phyloP scores from a whole-genome alignment of 2,113 vertebrate genomes.

The Capreolus pygargus region DNA sequence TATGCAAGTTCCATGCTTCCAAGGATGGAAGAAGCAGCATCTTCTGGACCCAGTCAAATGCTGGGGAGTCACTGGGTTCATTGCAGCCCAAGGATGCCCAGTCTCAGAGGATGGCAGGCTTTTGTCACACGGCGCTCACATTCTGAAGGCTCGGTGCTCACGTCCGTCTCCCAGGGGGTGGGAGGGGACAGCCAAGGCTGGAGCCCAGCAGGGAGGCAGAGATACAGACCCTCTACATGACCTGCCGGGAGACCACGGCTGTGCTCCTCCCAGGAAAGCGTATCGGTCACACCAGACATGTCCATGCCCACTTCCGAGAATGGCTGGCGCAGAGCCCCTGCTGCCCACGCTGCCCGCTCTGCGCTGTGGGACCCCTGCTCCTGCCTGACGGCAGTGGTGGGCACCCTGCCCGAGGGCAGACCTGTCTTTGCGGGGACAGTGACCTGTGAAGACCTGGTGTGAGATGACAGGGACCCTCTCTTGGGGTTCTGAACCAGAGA shows the following conservation, averaged over 20 bases:
- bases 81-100: neutral
- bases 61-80: no score
- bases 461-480: neutral
- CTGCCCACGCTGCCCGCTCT: neutral
- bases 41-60: neutral
- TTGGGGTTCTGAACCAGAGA: neutral
- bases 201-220: neutral
- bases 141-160: neutral
- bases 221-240: neutral
- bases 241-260: neutral
- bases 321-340: neutral
- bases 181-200: neutral
- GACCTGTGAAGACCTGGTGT: neutral
- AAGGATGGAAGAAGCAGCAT: neutral
- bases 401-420: neutral
- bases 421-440: neutral
- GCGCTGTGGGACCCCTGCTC: neutral
- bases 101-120: neutral
- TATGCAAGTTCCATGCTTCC: neutral
- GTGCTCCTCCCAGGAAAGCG: accelerated
- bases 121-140: neutral
- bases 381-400: neutral
- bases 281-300: accelerated
- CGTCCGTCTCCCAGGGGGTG: accelerated
- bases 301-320: neutral